Evolutionary conservation across 2,113 vertebrate species (phyloP).

Genomic region (Neolamprologus sp.): DNA sequence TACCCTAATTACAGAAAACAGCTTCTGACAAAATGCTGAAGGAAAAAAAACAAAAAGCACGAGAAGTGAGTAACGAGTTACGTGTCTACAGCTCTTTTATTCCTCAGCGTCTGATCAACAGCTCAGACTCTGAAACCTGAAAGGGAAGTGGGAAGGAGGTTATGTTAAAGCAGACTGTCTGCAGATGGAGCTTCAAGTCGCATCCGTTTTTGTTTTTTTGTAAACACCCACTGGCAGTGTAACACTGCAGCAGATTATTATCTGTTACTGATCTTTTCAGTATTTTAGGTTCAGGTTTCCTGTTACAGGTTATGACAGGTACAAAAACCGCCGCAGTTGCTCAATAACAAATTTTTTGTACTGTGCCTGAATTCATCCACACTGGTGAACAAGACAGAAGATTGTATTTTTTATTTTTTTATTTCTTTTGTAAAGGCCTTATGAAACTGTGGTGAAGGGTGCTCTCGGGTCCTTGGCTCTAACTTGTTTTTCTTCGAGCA

Average conservation of each 20-base stretch:
- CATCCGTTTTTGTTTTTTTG: not conserved
- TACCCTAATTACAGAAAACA: not conserved
- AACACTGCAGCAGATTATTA: not conserved
- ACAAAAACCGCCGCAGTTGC: not conserved
- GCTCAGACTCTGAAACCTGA: not conserved
- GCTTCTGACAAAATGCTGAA: not conserved
- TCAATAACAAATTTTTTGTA: not conserved
- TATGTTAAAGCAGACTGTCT: not conserved
- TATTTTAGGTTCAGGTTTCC: conserved; percentile 5
- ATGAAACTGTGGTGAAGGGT: not conserved
- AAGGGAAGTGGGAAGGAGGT: not conserved
- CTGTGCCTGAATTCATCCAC: not conserved
- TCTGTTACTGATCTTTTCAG: not conserved
- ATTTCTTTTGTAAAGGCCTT: not conserved
- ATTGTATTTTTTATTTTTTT: not conserved
- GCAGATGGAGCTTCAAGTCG: not conserved
- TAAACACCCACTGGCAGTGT: not conserved
- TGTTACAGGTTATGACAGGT: not conserved
- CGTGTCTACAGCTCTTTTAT: not conserved
- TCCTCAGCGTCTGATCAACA: not conserved
- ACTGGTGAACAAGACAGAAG: not conserved
- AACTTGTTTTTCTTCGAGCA: not conserved
- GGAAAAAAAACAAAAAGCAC: not conserved
- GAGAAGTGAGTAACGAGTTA: not conserved
- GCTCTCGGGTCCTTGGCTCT: not conserved